Base-by-base conservation (phyloP, 2,888 invertebrate species). In the Stenoptilia bipunctidactyla region DNA sequence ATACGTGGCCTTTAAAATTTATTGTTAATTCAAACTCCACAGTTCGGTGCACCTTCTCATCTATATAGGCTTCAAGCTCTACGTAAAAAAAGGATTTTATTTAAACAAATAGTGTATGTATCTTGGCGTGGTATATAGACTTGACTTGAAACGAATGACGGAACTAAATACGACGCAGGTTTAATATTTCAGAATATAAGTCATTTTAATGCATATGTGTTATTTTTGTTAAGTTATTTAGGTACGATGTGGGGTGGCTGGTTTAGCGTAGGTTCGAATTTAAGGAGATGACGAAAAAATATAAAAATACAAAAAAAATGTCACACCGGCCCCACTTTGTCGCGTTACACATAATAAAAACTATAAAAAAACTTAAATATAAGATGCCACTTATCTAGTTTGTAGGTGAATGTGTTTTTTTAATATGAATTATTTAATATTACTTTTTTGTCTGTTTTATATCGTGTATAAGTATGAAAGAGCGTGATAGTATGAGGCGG, bases 361-460 rank as follows among this genome's bases (percentile, higher is more conserved):
- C 43, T 48, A 49, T 52, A 51, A 48, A 52, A 55, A 47, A 49
- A 51, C 47, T 45, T 50, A 47, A 51, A 48, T 51, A 49, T 51
- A 56, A 51, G 53, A 58, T 58, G 67, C 70, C 70, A 70, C 76
- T 71, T 68, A 58, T 71, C 57, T 79, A 79, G 80, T 70, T 70
- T 53, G 66, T 79, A 79, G 77, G 77, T 62, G 69, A 67, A 79
- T 65, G 65, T 64, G 64, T 75, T 72, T 74, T 69, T 72, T 69
- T 61, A 64, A 61, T 67, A 68, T 72, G 55, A 50, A 70, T 70
- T 68, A 68, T 73, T 73, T 73, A 68, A 67, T 63, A 50, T 60
- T 68, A 66, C 53, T 58, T 61, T 64, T 66, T 55, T 71, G 61
- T 66, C 66, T 68, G 64, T 65, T 70, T 73, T 65, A 50, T 64